Evolutionary conservation across 2,113 vertebrate genomes (phyloP), one percentile per base, ranked within the genome.

Genomic region (Dinomys branickii): DNA sequence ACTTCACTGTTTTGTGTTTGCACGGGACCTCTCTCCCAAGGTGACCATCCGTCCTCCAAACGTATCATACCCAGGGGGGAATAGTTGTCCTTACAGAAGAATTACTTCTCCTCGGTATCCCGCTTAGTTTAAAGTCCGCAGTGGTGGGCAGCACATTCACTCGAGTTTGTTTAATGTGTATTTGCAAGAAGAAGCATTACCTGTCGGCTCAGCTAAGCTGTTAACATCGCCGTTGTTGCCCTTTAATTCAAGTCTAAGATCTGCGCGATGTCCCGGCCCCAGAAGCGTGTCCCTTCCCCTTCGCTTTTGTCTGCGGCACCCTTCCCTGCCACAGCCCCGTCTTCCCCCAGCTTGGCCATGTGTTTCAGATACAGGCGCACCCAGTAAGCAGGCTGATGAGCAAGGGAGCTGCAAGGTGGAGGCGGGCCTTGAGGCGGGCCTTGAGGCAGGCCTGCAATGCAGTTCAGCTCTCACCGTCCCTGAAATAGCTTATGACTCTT

Each of bases 181-280:
- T 86, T 95, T 86, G 69, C 47, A 65, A 30, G 77, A 20, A 38
- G 56, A 84, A 84, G 54, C 24, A 5, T 10, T 26, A 56, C 38
- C 14, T 65, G 20, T 89, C 54, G 54, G 1, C 7, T 56, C 28
- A 24, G n/a, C 14, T 47, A 41, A 73, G 28, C 16, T 41, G 67
- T 86, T 26, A 83, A 28, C 28, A 44, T 16, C 38, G 5, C 69
- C 13, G 14, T n/a, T 67, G 5, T 63, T 13, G 3, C 59, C 28
- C 77, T 87, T 87, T 85, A 92, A 67, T 47, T 19, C 65, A 85
- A 9, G 4, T n/a, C 22, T 91, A 12, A 54, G 12, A 16, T 69
- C 38, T 6, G 0, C 0, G 1, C 33, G 28, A 52, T 28, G 0
- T n/a, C 44, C 24, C 9, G 17, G 12, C 61, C 35, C 14, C 35